Base-by-base conservation (phyloP, 2,113 vertebrate species). In the Conger conger region DNA sequence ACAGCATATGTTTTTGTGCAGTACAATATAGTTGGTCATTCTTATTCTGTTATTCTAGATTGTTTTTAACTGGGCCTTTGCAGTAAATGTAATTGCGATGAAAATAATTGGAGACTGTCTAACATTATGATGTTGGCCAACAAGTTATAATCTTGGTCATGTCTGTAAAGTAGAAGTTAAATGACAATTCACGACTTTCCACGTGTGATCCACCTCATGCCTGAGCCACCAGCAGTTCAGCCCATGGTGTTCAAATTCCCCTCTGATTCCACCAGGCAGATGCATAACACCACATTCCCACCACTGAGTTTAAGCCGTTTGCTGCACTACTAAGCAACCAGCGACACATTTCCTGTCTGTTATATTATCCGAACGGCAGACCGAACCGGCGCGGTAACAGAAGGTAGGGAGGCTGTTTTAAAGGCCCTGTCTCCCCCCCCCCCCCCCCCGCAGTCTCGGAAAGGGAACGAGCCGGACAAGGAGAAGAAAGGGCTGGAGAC, bases 401-500 rank as follows among this genome's bases (percentile, higher is more conserved):
- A 76, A 35, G 35, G 35, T 76, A 76, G 36, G 20, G 17, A 63
- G 11, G 27, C 4, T 30, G 68, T 30, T n/a, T 30, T 23, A 38
- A 1, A 5, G 38, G 36, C 42, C 37, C 27, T 78, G 30, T 84
- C 18, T 81, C 40, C 91, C 92, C 94, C 93, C 86, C 45, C 91
- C 91, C 94, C 93, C 86, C 82, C 90, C 92, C 93, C 91, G 76
- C 97, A 99, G 98, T 99, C 98, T 90, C 96, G 98, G 91, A 99
- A 99, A 94, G 97, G 96, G 90, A 99, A 94, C 87, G 98, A 99
- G 91, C 93, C 97, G 88, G 98, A 99, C 94, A 98, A 98, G 96
- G 98, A 99, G 93, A 99, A 99, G 95, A 99, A 99, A 93, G 96
- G 96, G 86, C 92, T 97, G 94, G 98, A 99, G 93, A 94, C 94